Evolutionary conservation across 2,888 invertebrate species (phyloP), one percentile per base, ranked within the genome.

Genomic region (Phaonia tiefii): DNA sequence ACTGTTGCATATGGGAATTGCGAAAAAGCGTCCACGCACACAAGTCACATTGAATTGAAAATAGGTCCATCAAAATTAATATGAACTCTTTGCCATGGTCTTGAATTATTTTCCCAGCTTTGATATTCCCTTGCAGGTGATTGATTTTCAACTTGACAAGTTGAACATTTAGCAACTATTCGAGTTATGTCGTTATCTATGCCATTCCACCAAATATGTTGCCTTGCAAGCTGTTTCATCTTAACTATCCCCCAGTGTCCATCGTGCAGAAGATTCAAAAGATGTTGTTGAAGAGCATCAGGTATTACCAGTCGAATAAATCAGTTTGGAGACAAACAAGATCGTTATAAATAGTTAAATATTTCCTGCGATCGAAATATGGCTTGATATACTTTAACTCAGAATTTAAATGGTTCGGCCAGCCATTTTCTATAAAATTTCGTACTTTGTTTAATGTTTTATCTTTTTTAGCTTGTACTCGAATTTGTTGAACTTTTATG

Each of bases 1-100:
- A 42, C 26, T 60, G 46, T 37, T 20, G 63, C 31, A 51, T 60
- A 75, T 15, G 75, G 63, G 15, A 69, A 75, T 15, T 74, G 56
- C 3, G 54, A 74, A 39, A 65, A 73, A 42, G 66, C 66, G 26
- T 67, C 74, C 4, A 75, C 67, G 25, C 66, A n/a, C n/a, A n/a
- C n/a, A 4, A 73, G 26, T 66, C 65, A 71, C 65, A 71, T 72
- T 8, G 15, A 56, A 26, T 17, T 22, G 1, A 63, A 65, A 26
- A 79, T 20, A 20, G 70, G 69, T 11, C 69, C 76, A 13, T 73
- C 76, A 7, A 72, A 72, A 58, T 81, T 78, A 22, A 78, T 81
- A 17, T 78, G 77, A 4, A 77, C 31, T 11, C 81, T 46, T 49
- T 80, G 70, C 80, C 73, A 73, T 26, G 69, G n/a, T n/a, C n/a